Percentiles rank a stretch among this genome's conserved stretches.
Evolutionary conservation across 2,797 vertebrate genomes (phyloP).

Genomic region (Hydrolagus colliei): DNA sequence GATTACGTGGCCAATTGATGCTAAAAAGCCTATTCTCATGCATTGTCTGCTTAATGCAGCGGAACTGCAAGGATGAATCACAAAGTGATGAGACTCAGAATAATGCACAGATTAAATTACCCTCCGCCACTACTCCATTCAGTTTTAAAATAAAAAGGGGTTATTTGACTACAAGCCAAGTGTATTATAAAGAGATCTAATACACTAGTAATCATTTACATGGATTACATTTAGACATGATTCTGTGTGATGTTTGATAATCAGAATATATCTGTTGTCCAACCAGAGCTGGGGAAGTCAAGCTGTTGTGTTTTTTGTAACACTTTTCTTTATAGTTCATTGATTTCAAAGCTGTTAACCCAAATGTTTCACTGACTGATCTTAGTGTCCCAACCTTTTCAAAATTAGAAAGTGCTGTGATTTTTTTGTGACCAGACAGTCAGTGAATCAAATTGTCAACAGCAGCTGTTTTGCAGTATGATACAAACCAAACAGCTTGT

Average conservation of each 20-base stretch:
- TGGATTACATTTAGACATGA: background rate
- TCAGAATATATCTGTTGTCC: background rate
- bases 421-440: background rate
- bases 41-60: background rate
- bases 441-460: conserved; percentile 37
- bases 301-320: background rate
- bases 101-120: background rate
- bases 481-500: conserved; percentile 35
- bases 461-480: conserved; percentile 35
- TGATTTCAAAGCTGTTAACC: background rate
- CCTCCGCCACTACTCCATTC: background rate
- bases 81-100: background rate
- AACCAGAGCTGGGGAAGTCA: background rate
- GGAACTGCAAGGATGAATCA: background rate
- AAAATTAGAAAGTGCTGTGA: background rate
- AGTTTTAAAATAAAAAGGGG: background rate
- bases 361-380: background rate
- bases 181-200: background rate
- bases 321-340: background rate
- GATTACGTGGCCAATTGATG: background rate
- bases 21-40: background rate
- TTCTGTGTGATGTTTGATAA: background rate
- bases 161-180: background rate
- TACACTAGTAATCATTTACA: background rate
- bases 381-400: background rate